These are phyloP conservation scores for Petrocephalus zakoni DNA, from an alignment of 2,113 vertebrate species.

Conservation along the genomic window DNA sequence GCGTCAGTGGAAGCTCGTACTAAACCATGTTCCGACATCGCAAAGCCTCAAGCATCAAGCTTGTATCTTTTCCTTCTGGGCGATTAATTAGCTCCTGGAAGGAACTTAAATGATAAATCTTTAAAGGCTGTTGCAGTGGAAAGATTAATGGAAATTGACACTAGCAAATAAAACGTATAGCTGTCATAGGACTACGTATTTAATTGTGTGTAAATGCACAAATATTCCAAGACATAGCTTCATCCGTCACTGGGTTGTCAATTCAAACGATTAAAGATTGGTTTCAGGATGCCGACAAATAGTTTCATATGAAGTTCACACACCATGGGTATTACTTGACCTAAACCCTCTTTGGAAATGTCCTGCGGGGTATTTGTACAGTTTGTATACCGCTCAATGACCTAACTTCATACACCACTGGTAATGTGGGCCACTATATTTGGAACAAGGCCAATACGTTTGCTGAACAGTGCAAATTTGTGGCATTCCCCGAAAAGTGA, in stretches of 20 bases:
- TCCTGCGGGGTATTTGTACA: neutral
- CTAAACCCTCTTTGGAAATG: constrained; percentile 3
- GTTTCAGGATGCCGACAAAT: neutral
- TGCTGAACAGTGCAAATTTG: constrained; percentile 2
- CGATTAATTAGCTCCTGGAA: neutral
- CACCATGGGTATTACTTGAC: neutral
- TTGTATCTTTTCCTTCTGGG: constrained; percentile 1
- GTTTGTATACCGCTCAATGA: neutral
- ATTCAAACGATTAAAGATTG: neutral
- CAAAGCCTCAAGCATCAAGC: neutral
- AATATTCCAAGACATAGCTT: constrained; percentile 17
- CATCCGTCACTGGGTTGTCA: neutral
- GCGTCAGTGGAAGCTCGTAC: neutral
- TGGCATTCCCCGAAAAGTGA: constrained; percentile 9
- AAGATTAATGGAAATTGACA: constrained; percentile 4
- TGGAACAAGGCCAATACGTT: constrained; percentile 20
- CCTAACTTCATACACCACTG: neutral
- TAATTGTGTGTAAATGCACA: constrained; percentile 10
- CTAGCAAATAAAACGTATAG: neutral
- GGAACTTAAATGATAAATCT: neutral
- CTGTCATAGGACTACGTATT: neutral
- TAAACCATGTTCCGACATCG: neutral
- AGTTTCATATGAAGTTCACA: constrained; percentile 8
- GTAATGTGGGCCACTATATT: constrained; percentile 4
- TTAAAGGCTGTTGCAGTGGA: constrained; percentile 3